Conservation (phyloP, 2,113 vertebrate genomes). For the Rhodinocichla rosea region DNA sequence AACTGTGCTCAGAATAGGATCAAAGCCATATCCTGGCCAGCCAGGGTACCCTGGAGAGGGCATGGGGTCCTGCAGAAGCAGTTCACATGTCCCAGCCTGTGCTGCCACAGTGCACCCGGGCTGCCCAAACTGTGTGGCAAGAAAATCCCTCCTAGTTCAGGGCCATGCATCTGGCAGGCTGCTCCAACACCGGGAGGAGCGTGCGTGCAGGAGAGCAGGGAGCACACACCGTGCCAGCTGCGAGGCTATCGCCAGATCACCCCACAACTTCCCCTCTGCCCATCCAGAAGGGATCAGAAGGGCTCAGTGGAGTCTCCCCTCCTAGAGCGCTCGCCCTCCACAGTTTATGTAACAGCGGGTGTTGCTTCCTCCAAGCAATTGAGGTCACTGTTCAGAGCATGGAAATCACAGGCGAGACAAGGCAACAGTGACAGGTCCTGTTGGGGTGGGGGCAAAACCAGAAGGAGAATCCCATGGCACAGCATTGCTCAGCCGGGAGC, state of each 20-base stretch:
- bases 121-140: neutral
- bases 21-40: neutral
- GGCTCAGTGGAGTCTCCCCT: neutral
- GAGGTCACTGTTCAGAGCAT: neutral
- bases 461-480: neutral
- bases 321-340: neutral
- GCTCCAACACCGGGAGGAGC: rapidly evolving
- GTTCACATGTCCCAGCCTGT: neutral
- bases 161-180: neutral
- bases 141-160: neutral
- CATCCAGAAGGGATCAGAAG: rapidly evolving
- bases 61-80: rapidly evolving
- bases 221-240: neutral
- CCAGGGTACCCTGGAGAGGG: neutral
- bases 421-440: neutral
- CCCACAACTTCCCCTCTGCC: neutral
- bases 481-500: neutral
- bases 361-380: neutral
- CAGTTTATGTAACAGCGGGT: neutral
- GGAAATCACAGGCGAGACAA: neutral
- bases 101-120: rapidly evolving
- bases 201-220: neutral
- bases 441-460: neutral
- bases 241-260: neutral
- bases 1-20: neutral